Evolutionary conservation across 2,113 vertebrate genomes (phyloP), one percentile per base, ranked within the genome.

Genomic region (Gavialis gangeticus): DNA sequence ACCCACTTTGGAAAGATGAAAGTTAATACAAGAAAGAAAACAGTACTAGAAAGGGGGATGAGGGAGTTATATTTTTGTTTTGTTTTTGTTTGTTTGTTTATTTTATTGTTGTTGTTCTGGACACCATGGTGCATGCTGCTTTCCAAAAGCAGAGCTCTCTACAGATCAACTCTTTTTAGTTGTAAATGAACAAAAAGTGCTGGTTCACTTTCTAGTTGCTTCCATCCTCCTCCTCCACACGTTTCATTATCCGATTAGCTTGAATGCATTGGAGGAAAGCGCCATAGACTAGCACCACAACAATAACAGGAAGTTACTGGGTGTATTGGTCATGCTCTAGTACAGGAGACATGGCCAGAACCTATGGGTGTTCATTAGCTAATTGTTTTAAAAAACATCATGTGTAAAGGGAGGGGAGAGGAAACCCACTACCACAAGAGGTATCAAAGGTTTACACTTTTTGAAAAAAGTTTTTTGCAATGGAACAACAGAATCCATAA

Each of bases 161-260:
- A 81, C 66, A 78, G 88, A 84, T 80, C 94, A 30, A 46, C 27
- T 94, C 62, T 1, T 85, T 79, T 34, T 62, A 82, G 89, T 57
- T 96, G 84, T 93, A 95, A 96, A 96, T 92, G 91, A 94, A 94
- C 75, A 76, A 95, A 98, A 99, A 99, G 99, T 99, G 99, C 99
- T 99, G 99, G 99, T 98, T 99, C 99, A 99, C 99, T 99, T 99
- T 98, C 95, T 92, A 93, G 89, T 95, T 84, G 86, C 92, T 97
- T 92, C 97, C 62, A 6, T 95, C 97, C 90, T 95, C 91, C 80
- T 92, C 62, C 84, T 62, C 66, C 64, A 73, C 12, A 1, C 71
- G 73, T 75, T 24, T 46, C 78, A 27, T 82, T 78, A 58, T 69
- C 89, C 73, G 86, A 22, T 91, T 83, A 64, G 75, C 91, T 92